Evolutionary conservation across 2,113 vertebrate species (phyloP).

Genomic region (Corythornis vintsioides): DNA sequence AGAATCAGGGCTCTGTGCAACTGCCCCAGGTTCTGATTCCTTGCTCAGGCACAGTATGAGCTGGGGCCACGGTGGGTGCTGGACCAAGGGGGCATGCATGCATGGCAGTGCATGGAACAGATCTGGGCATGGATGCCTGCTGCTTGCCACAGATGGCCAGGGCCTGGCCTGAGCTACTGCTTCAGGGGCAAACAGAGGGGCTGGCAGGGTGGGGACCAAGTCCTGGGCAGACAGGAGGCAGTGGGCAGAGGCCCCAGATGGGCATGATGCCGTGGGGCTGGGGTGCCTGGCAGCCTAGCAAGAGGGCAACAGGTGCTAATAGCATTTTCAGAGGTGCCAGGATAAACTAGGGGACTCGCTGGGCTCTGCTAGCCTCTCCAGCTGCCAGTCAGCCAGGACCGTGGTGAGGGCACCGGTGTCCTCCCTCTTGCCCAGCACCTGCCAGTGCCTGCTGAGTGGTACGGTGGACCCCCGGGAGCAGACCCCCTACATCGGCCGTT

Average conservation of each 20-base stretch:
- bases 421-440: neutral
- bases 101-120: neutral
- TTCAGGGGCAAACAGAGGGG: neutral
- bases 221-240: neutral
- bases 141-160: neutral
- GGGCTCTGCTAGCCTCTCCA: neutral
- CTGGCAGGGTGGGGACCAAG: neutral
- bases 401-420: neutral
- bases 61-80: neutral
- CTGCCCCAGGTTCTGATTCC: neutral
- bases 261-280: neutral
- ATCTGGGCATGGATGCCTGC: neutral
- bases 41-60: fast-evolving
- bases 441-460: neutral
- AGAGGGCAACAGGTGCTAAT: neutral
- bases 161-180: neutral
- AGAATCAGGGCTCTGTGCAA: fast-evolving
- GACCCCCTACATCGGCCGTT: neutral
- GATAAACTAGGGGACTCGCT: neutral
- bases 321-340: conserved; percentile 28
- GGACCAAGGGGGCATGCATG: fast-evolving
- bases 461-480: neutral
- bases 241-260: neutral
- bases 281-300: neutral
- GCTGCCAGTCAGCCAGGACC: neutral